Percentiles rank a stretch among this genome's conserved stretches.
These are phyloP conservation scores for Ochotona curzoniae DNA, from an alignment of 2,113 vertebrate species.

Conservation along the genomic window DNA sequence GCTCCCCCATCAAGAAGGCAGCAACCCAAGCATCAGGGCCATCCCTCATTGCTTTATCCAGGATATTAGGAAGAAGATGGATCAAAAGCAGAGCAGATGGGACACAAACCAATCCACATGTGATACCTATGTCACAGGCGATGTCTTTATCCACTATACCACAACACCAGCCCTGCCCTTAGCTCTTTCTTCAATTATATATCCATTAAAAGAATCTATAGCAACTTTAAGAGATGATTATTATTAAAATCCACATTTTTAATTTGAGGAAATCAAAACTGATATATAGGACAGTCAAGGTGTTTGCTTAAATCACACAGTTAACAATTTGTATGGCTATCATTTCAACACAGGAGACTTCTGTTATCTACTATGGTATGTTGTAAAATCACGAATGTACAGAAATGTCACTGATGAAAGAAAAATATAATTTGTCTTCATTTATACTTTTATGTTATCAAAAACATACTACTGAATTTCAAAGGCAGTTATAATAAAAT, in stretches of 20 bases:
- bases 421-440: slow-evolving; percentile 14
- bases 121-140: too few species aligned
- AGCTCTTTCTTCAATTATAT: not conserved
- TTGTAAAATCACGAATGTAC: not conserved
- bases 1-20: too few species aligned
- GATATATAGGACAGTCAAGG: not conserved
- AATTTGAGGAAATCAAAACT: not conserved
- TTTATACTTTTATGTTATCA: not conserved
- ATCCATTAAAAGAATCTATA: slow-evolving; percentile 6
- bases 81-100: too few species aligned
- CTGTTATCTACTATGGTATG: not conserved
- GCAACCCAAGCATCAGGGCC: too few species aligned
- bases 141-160: too few species aligned
- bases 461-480: not conserved
- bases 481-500: not conserved
- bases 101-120: too few species aligned
- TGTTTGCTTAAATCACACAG: not conserved
- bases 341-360: not conserved
- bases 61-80: too few species aligned
- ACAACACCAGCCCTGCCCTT: too few species aligned
- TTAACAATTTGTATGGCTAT: not conserved
- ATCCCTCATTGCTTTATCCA: too few species aligned
- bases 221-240: not conserved
- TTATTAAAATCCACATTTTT: not conserved
- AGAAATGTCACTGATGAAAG: not conserved